phyloP scores from a whole-genome alignment of 2,113 vertebrate genomes.

The Salvelinus sp. region DNA sequence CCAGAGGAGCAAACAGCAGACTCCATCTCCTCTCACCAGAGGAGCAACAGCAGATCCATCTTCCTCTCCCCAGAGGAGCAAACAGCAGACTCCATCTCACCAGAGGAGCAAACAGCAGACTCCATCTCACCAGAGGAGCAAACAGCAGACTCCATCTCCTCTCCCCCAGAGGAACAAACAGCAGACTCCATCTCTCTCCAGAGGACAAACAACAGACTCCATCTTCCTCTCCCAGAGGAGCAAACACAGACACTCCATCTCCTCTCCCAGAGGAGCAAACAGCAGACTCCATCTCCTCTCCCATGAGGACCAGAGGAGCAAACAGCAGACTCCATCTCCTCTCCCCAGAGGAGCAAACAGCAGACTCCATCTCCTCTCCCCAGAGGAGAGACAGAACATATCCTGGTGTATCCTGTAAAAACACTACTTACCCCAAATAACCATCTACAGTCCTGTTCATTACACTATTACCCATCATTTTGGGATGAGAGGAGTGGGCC shows the following conservation, averaged over 20 bases:
- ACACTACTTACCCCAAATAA: background rate
- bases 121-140: background rate
- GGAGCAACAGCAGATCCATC: too few species aligned
- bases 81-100: background rate
- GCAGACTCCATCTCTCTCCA: background rate
- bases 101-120: background rate
- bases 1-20: background rate
- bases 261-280: too few species aligned
- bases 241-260: background rate
- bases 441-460: background rate
- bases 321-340: background rate
- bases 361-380: background rate
- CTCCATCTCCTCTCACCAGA: too few species aligned
- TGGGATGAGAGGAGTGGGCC: constrained; percentile 5
- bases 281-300: background rate
- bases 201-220: too few species aligned
- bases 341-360: too few species aligned
- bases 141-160: too few species aligned
- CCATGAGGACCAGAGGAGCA: background rate
- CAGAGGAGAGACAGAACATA: background rate
- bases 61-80: too few species aligned
- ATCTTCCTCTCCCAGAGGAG: background rate
- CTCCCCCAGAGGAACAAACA: background rate
- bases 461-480: background rate
- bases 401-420: background rate